Evolutionary conservation across 2,888 invertebrate species (phyloP), one percentile per base, ranked within the genome.

Genomic region (Hypomecis punctinalis): DNA sequence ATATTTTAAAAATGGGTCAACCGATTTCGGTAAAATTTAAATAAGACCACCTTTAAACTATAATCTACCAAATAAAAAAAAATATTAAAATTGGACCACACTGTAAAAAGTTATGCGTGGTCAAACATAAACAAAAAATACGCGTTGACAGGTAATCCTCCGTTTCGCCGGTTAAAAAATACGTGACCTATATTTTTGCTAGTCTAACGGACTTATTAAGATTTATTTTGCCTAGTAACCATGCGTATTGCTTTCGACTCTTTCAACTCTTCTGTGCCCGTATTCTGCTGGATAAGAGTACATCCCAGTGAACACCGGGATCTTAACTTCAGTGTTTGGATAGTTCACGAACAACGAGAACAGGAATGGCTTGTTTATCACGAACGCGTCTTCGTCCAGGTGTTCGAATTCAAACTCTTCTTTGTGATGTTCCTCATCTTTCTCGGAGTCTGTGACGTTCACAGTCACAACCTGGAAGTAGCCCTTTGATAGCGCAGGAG

Each of bases 311-410:
- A 52, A 40, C 4, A 52, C 33, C 5, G 52, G 52, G 10, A 42
- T 40, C 33, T n/a, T 52, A 33, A 52, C 33, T 23, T 40, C 40
- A 5, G 52, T 40, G n/a, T 5, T 6, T 52, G 23, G 33, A 42
- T 5, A 52, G 52, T 36, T 33, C 23, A 40, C 40, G 9, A 40
- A 42, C 10, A 52, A 23, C 7, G 40, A 36, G n/a, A 40, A 52
- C 13, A 52, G 6, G 40, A 52, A 52, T n/a, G 52, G 52, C n/a
- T 7, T 52, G 5, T 52, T 40, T 10, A 23, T n/a, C 7, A 40
- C 33, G 52, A 52, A 52, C 9, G 23, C 52, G 2, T 52, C 40
- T 5, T 52, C 23, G 4, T 52, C 40, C 6, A 52, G 10, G 4
- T 23, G 6, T 40, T 40, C 10, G 3, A 33, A 33, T n/a, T 52